phyloP scores from a whole-genome alignment of 1,140 invertebrate species.

The Drosophila grimshawi region DNA sequence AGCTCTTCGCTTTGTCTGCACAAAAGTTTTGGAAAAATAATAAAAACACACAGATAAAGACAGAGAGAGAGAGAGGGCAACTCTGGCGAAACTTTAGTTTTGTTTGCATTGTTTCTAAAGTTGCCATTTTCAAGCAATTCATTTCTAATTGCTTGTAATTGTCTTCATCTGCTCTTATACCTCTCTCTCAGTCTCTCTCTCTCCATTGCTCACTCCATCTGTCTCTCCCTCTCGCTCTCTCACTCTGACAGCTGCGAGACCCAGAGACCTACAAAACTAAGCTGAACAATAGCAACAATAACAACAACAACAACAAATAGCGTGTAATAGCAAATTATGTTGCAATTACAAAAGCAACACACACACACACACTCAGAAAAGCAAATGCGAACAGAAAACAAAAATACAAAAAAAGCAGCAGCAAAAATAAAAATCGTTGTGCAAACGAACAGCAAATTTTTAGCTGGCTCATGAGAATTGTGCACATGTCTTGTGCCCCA shows the following conservation, averaged over 20 bases:
- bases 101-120: slow-evolving; percentile 57
- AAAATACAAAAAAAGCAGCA: slow-evolving; percentile 51
- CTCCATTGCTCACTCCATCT: not conserved
- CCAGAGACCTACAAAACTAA: slow-evolving; percentile 78
- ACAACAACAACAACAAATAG: slow-evolving; percentile 54
- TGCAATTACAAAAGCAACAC: slow-evolving; percentile 80
- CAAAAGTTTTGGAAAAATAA: slow-evolving; percentile 18
- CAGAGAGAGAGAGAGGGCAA: too few relatives aligned
- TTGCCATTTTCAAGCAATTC: slow-evolving; percentile 70
- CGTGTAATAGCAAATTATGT: slow-evolving; percentile 82
- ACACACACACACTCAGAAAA: slow-evolving; percentile 44
- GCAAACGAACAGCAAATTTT: slow-evolving; percentile 27
- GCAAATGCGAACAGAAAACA: slow-evolving; percentile 52
- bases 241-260: slow-evolving; percentile 67
- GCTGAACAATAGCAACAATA: slow-evolving; percentile 38
- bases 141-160: slow-evolving; percentile 82
- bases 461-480: slow-evolving; percentile 58
- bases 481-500: slow-evolving; percentile 51
- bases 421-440: slow-evolving; percentile 28
- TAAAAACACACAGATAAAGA: not conserved
- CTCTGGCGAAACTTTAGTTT: slow-evolving; percentile 35
- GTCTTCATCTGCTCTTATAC: slow-evolving; percentile 46
- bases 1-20: slow-evolving; percentile 20
- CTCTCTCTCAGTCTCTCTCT: not conserved
- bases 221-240: slow-evolving; percentile 2